Conservation (phyloP, 2,888 invertebrate genomes). For the Creontiades dilutus region DNA sequence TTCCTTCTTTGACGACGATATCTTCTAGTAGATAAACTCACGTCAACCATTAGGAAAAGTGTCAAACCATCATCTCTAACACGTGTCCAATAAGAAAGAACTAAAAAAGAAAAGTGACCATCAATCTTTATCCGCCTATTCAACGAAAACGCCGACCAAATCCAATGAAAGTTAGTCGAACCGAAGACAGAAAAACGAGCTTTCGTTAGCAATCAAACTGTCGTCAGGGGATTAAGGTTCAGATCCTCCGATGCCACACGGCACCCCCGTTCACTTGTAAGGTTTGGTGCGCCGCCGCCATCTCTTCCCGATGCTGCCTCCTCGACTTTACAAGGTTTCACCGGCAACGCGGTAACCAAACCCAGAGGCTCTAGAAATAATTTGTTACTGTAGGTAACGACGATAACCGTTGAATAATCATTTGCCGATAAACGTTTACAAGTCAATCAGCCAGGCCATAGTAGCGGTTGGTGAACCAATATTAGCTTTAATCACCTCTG, state of each 20-base stretch:
- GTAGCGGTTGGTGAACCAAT: too few species aligned
- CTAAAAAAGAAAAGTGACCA: not conserved
- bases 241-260: not conserved
- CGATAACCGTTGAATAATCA: too few species aligned
- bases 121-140: not conserved
- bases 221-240: not conserved
- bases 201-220: not conserved
- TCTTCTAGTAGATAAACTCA: too few species aligned
- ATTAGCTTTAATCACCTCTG: too few species aligned
- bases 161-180: not conserved
- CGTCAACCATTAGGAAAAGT: too few species aligned
- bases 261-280: conserved; percentile 19
- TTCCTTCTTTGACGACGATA: too few species aligned
- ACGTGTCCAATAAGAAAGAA: too few species aligned
- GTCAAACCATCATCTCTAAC: too few species aligned
- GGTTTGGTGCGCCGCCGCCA: not conserved
- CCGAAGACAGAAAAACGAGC: not conserved
- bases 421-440: too few species aligned
- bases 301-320: not conserved
- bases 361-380: not conserved
- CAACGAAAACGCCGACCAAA: not conserved
- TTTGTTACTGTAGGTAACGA: not conserved
- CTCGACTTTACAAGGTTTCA: not conserved
- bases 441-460: too few species aligned
- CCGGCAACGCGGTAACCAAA: not conserved